Base-by-base conservation (phyloP, 2,888 invertebrate species). In the Drosophila atripex region DNA sequence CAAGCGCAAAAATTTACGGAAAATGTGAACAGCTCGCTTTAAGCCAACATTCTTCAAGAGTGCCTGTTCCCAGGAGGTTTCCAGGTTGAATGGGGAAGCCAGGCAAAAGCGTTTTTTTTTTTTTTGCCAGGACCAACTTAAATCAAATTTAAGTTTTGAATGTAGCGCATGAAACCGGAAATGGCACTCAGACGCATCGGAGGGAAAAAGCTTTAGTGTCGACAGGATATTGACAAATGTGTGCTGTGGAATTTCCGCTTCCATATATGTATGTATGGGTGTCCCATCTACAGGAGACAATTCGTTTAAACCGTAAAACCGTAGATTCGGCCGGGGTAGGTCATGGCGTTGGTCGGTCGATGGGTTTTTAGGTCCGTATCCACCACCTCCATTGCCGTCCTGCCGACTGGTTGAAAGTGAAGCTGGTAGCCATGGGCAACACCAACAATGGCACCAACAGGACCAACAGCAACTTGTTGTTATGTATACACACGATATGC, bases 131-230 rank as follows among this genome's bases (percentile, higher is more conserved):
- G 21, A 28, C 41, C 18, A 73, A 72, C 82, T 78, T 69, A 78
- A 76, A 82, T 82, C 79, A 73, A 73, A 87, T 71, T 86, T 39
- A 70, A 70, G 70, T 70, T 72, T 72, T 63, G 50, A 65, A 64
- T 50, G 71, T 59, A 59, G 49, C 28, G 52, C 53, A 38, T 58
- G 57, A 53, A 78, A 70, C 64, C 79, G 79, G 79, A 80, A 78
- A 71, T 73, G 63, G 43, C 46, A 51, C 60, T 46, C 47, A 46
- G 55, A 16, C 25, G 41, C 69, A 61, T 11, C 43, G 21, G 6
- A 43, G 43, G 5, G 43, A 21, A 39, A 50, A 50, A 61, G 59
- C 38, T 52, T 70, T 71, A 71, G 52, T 71, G 64, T 35, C 39
- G 52, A 35, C 43, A 72, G 71, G 71, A 71, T 71, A 71, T 71